phyloP scores from a whole-genome alignment of 2,113 vertebrate genomes.

The Nesospiza acunhae region DNA sequence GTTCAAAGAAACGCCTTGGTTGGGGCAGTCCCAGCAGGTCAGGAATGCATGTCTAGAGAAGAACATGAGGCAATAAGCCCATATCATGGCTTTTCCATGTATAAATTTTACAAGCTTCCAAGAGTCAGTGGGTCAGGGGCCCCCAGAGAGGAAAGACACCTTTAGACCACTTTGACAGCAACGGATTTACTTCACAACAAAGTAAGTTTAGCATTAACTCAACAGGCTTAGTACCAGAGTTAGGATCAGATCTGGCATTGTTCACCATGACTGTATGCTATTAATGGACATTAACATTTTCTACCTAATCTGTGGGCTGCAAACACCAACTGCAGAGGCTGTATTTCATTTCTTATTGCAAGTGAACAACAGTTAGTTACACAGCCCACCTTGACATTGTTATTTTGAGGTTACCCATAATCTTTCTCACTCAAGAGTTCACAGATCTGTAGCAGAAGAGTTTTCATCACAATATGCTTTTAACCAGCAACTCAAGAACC shows the following conservation, averaged over 20 bases:
- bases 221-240: background rate
- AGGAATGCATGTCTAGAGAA: background rate
- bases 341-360: background rate
- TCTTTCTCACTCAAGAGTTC: background rate
- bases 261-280: background rate
- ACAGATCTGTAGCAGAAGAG: background rate
- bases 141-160: background rate
- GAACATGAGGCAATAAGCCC: background rate
- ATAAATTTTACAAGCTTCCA: background rate
- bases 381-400: background rate
- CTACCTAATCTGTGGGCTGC: background rate
- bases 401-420: background rate
- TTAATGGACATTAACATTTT: background rate
- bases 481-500: background rate
- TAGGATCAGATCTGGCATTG: background rate
- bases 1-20: background rate
- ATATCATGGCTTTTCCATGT: background rate
- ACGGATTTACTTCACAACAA: background rate
- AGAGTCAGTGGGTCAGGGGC: background rate
- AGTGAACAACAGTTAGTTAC: background rate
- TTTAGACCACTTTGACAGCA: background rate
- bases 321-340: background rate
- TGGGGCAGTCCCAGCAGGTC: background rate
- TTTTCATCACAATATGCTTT: background rate
- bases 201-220: background rate